These are phyloP conservation scores for Peromyscus eremicus DNA, from an alignment of 2,797 vertebrate species.

Conservation along the genomic window DNA sequence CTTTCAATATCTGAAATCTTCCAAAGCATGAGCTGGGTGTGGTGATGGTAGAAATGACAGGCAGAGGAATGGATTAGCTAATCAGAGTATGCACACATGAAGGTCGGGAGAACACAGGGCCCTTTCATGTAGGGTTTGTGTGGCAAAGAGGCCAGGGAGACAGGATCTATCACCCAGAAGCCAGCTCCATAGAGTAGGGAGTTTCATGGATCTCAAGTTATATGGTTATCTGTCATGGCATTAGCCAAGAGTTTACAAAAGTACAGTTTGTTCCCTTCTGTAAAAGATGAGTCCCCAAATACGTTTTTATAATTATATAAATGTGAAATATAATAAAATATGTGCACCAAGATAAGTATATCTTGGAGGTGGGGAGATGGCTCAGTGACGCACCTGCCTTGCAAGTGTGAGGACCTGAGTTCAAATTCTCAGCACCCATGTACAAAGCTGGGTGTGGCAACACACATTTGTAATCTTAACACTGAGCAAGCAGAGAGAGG, in stretches of 20 bases:
- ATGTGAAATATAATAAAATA: constrained; percentile 12
- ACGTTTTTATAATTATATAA: background rate
- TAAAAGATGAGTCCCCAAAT: background rate
- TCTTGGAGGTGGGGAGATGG: background rate
- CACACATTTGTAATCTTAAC: background rate
- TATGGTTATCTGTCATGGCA: background rate
- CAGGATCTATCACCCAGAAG: background rate
- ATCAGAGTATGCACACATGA: background rate
- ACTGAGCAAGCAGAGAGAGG: background rate
- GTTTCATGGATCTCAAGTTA: background rate
- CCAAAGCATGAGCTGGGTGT: constrained; percentile 28
- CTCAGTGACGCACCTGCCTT: background rate
- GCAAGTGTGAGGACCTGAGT: background rate
- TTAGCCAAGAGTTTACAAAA: background rate
- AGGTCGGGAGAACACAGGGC: background rate
- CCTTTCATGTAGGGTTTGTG: background rate
- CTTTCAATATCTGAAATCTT: constrained; percentile 23
- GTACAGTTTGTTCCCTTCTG: background rate
- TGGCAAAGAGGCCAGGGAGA: background rate
- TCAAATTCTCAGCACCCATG: background rate
- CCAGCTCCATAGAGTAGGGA: too few relatives aligned
- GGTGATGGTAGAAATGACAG: background rate
- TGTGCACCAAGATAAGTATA: background rate
- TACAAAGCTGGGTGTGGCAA: background rate
- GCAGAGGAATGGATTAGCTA: constrained; percentile 38